Evolutionary conservation across 2,888 invertebrate species (phyloP), one percentile per base, ranked within the genome.

Genomic region (Morpho achilles): DNA sequence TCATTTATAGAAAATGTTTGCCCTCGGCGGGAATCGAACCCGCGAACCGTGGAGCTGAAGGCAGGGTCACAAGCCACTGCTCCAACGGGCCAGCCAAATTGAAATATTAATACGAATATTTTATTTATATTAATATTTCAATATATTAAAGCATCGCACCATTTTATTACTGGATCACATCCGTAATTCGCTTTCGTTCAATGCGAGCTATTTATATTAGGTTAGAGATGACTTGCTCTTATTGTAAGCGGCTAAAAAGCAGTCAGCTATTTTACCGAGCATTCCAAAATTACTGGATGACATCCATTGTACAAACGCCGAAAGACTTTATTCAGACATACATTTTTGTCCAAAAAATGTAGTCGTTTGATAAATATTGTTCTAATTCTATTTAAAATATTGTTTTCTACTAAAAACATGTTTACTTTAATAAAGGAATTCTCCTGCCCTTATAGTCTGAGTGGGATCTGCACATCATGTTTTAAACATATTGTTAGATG

Each of bases 211-310:
- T 79, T 81, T 82, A 80, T 84, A 79, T 82, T 79, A 76, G 76
- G 67, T 67, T 69, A 65, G 65, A 67, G 77, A 84, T 86, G 84
- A 84, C 84, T 86, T 82, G 84, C 84, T 75, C 63, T 77, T 80
- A 76, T 74, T 69, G 66, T 69, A 56, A 64, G 62, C 63, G 65
- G 64, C 66, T 69, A 71, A 70, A 71, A 75, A 69, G 74, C 70
- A 65, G 62, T 63, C 69, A 68, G 54, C 61, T 66, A 70, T 77
- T 76, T 76, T 71, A 74, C 66, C 67, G 70, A 69, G 68, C 74
- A 72, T 77, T 77, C 71, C 69, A 53, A 78, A 81, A 81, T 80
- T 79, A 76, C 74, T 73, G 72, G 72, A 75, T 74, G 81, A 80
- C 79, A 81, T 72, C 74, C 76, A 78, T 81, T 81, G 79, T 60